Percentiles rank a stretch among this genome's conserved stretches.
Conservation (phyloP, 2,888 invertebrate species). For the Pedicia rivosa region DNA sequence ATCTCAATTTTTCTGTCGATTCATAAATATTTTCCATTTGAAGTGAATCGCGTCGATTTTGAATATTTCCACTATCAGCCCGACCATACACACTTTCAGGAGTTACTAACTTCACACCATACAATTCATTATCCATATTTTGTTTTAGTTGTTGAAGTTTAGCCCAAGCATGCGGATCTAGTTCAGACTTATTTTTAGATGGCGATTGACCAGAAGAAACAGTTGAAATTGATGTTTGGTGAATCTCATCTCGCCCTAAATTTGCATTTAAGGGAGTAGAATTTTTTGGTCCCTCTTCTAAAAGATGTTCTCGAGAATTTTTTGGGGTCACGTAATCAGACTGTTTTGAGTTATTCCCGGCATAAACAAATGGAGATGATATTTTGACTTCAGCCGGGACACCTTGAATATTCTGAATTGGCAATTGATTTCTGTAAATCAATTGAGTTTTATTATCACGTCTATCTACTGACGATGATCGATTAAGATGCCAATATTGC, state of each 20-base stretch:
- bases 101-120: constrained; percentile 1
- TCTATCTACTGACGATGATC: constrained; percentile 1
- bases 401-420: not conserved
- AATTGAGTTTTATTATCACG: no score
- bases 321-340: constrained; percentile 11
- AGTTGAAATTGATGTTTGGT: constrained; percentile 9
- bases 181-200: constrained; percentile 10
- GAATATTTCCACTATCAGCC: no score
- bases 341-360: constrained; percentile 4
- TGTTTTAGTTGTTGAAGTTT: constrained; percentile 26
- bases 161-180: constrained; percentile 23
- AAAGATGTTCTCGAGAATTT: constrained; percentile 16
- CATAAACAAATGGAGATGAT: not conserved
- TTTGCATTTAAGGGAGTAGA: constrained; percentile 20
- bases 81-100: constrained; percentile 5
- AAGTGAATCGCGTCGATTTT: not conserved
- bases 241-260: constrained; percentile 1
- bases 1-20: constrained; percentile 5
- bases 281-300: constrained; percentile 15
- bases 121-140: constrained; percentile 22
- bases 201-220: constrained; percentile 7
- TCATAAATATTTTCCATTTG: constrained; percentile 16
- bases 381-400: constrained; percentile 3
- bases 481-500: constrained; percentile 13
- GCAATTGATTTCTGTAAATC: no score